Percentiles rank a stretch among this genome's conserved stretches.
Evolutionary conservation across 2,888 invertebrate genomes (phyloP).

Genomic region (Salticus scenicus): DNA sequence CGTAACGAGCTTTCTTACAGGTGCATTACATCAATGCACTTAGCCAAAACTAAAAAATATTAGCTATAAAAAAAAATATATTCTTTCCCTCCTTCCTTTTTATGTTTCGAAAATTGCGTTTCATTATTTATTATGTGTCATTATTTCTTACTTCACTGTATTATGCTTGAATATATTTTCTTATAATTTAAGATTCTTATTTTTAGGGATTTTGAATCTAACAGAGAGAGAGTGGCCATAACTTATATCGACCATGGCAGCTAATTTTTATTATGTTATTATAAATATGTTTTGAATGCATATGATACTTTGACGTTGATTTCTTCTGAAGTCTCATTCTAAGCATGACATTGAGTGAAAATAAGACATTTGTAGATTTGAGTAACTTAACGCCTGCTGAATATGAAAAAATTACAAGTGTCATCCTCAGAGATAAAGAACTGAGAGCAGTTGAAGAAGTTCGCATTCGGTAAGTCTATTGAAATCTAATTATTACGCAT

Average conservation of each 20-base stretch:
- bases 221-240: background rate
- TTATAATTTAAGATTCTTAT: background rate
- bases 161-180: background rate
- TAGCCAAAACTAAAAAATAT: no score
- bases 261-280: no score
- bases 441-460: slow-evolving; percentile 67
- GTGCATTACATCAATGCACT: no score
- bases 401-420: slow-evolving; percentile 66
- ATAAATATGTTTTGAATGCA: no score
- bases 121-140: no score
- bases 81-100: no score
- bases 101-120: no score
- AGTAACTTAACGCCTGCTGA: slow-evolving; percentile 65
- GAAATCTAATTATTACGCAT: no score
- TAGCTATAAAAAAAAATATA: no score
- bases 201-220: background rate
- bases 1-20: no score
- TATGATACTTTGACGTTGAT: background rate
- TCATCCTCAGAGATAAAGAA: slow-evolving; percentile 68
- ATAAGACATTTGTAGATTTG: slow-evolving; percentile 26
- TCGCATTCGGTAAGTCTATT: slow-evolving; percentile 68
- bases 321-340: background rate
- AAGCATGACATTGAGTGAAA: background rate
- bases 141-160: no score
- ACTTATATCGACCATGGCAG: background rate